Conservation (phyloP, 64 coral and sea anemone genomes). For the Catalaphyllia jardinei region DNA sequence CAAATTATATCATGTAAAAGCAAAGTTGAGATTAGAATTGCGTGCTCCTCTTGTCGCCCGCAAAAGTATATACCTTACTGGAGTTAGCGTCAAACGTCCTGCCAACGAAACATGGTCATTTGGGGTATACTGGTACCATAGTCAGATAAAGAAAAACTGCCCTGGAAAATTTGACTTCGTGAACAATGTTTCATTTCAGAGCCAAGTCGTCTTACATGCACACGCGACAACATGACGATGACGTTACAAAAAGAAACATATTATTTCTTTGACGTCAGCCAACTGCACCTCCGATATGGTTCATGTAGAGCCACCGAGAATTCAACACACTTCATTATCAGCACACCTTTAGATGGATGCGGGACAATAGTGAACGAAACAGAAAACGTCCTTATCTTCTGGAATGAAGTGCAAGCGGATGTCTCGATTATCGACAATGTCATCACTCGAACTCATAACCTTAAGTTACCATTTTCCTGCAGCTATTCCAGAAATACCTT, state of each 20-base stretch:
- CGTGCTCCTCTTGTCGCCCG: too few relatives aligned
- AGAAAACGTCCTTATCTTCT: conserved; percentile 24
- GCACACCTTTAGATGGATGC: conserved; percentile 56
- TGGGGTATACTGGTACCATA: background rate
- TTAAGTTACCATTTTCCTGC: conserved; percentile 70
- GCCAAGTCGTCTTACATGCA: conserved; percentile 42
- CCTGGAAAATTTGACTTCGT: background rate
- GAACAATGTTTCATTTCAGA: conserved; percentile 7
- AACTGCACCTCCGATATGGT: conserved; percentile 42
- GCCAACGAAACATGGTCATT: too few relatives aligned
- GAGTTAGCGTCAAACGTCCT: too few relatives aligned
- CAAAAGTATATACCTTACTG: too few relatives aligned
- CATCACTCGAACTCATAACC: conserved; percentile 50
- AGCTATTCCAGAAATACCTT: conserved; percentile 38
- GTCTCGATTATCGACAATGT: conserved; percentile 29
- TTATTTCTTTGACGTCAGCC: conserved; percentile 28
- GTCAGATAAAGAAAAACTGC: too few relatives aligned
- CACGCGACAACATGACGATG: conserved; percentile 34
- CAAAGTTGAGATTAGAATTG: too few relatives aligned
- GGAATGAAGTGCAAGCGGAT: conserved; percentile 54
- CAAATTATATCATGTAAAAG: too few relatives aligned
- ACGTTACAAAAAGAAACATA: conserved; percentile 31
- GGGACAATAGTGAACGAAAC: conserved; percentile 75
- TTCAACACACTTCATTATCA: conserved; percentile 56
- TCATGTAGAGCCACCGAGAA: conserved; percentile 52